Percentiles rank a stretch among this genome's conserved stretches.
phyloP scores from a whole-genome alignment of 2,113 vertebrate genomes.

The Mesembrinibis cayennensis region DNA sequence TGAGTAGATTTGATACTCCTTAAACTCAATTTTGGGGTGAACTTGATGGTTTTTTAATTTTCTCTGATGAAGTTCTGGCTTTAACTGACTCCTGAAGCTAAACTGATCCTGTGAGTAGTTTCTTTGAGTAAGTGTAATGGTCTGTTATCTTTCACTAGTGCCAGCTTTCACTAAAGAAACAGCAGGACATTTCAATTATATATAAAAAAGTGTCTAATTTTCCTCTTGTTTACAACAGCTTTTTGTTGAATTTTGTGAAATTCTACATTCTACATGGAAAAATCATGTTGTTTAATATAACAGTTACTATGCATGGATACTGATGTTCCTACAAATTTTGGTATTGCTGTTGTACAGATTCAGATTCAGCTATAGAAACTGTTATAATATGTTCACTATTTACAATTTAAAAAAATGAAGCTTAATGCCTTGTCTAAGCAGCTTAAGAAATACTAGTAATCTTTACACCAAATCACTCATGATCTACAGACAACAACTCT shows the following conservation, averaged over 20 bases:
- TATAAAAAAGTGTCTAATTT: neutral
- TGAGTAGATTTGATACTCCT: neutral
- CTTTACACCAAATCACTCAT: constrained; percentile 15
- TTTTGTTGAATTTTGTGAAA: neutral
- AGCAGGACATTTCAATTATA: neutral
- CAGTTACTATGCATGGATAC: neutral
- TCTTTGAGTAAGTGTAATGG: neutral
- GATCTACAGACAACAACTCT: constrained; percentile 22
- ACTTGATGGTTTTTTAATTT: neutral
- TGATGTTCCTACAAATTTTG: neutral
- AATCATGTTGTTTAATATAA: neutral
- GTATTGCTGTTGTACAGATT: neutral
- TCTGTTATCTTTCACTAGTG: neutral
- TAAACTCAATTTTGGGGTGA: neutral
- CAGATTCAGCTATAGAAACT: neutral
- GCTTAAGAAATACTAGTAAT: constrained; percentile 15
- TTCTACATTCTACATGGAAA: neutral
- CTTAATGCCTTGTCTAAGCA: neutral
- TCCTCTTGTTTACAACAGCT: neutral
- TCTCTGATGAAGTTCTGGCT: neutral
- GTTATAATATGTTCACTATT: neutral
- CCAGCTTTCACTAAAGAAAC: constrained; percentile 1
- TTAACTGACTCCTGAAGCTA: neutral
- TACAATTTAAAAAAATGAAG: neutral
- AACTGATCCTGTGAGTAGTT: neutral